A percentile compares a stretch with the other conserved stretches of the same genome.
Conservation (phyloP, 2,113 vertebrate genomes). For the Phylloscopus trochiloides region DNA sequence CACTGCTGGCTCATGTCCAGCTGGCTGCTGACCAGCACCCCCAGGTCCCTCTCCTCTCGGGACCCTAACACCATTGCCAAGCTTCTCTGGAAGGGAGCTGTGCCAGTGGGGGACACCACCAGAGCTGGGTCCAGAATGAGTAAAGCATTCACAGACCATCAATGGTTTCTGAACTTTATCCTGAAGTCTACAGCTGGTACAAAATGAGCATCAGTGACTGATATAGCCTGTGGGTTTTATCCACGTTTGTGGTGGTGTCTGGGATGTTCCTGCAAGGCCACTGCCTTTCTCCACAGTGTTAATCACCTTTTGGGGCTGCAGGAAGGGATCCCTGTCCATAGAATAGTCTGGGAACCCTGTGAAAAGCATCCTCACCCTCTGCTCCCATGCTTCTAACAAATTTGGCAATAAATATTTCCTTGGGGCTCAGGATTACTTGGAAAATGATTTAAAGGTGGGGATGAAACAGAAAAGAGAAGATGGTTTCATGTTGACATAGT, state of each 20-base stretch:
- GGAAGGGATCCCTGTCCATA: neutral
- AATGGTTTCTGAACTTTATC: neutral
- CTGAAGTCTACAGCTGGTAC: neutral
- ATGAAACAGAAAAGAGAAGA: neutral
- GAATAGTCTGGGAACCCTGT: neutral
- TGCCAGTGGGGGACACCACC: neutral
- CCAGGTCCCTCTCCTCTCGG: no score
- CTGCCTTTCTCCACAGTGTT: neutral
- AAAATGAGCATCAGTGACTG: neutral
- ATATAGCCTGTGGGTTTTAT: fast-evolving
- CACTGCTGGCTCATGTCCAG: no score
- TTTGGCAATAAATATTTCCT: neutral
- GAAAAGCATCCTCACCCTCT: neutral
- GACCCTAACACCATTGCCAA: neutral
- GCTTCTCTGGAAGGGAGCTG: neutral
- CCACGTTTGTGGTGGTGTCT: neutral
- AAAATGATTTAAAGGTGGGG: neutral
- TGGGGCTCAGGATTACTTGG: neutral
- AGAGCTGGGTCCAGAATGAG: neutral
- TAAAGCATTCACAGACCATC: neutral
- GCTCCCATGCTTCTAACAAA: neutral
- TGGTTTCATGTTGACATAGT: neutral
- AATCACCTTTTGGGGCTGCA: neutral
- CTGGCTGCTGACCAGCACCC: no score
- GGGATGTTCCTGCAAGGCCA: neutral